Percentiles rank a stretch among this genome's conserved stretches.
These are phyloP conservation scores for Syngnathus scovelli DNA, from an alignment of 2,113 vertebrate species.

Conservation along the genomic window DNA sequence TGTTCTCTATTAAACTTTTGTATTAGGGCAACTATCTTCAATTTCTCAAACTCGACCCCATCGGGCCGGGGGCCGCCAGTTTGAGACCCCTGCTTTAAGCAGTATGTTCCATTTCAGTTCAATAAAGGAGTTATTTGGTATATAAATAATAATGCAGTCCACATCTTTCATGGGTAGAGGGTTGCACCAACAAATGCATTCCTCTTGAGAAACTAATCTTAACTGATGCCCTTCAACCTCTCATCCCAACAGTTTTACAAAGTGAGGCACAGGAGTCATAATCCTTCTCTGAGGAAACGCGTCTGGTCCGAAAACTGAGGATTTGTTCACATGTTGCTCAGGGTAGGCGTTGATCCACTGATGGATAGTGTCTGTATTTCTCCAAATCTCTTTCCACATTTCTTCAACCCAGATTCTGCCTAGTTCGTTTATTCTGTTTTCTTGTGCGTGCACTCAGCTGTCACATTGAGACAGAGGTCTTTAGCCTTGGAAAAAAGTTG, in stretches of 20 bases:
- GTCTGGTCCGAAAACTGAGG: conserved; percentile 48
- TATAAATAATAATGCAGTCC: not conserved
- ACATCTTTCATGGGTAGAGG: not conserved
- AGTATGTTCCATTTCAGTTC: no score
- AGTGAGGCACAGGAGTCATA: conserved; percentile 57
- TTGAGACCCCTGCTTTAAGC: no score
- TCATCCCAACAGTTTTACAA: conserved; percentile 60
- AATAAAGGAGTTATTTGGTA: not conserved
- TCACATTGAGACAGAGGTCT: conserved; percentile 63
- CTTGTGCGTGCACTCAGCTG: conserved; percentile 58
- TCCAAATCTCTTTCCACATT: conserved; percentile 17
- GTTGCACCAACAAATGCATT: conserved; percentile 44
- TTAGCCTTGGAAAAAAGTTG: conserved; percentile 49
- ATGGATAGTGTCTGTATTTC: conserved; percentile 24
- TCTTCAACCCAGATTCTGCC: conserved; percentile 10
- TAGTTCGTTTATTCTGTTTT: conserved; percentile 11
- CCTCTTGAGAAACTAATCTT: conserved; percentile 56
- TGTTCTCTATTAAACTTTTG: no score
- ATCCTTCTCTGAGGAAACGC: conserved; percentile 49
- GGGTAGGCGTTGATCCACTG: conserved; percentile 1
- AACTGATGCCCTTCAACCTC: conserved; percentile 51
- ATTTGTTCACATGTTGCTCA: not conserved
- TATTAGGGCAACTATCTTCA: no score
- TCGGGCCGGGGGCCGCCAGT: no score
- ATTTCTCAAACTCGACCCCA: no score